Conservation (phyloP, 1,140 invertebrate genomes). For the Megalonaias nervosa region DNA sequence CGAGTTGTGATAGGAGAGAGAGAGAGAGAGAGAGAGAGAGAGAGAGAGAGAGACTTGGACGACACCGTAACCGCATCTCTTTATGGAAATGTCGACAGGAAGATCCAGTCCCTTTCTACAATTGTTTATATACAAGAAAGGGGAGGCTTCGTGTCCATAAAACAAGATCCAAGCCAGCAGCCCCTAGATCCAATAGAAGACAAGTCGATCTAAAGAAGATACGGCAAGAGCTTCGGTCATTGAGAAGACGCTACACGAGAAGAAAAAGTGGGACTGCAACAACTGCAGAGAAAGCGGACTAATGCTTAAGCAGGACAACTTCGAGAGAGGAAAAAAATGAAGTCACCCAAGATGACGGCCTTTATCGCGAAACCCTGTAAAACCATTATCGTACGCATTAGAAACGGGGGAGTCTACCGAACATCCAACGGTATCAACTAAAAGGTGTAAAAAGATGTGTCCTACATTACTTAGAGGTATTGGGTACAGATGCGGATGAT, state of each 20-base stretch:
- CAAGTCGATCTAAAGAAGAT: too few species aligned
- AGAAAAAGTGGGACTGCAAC: neutral
- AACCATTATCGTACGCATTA: neutral
- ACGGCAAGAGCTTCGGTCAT: too few species aligned
- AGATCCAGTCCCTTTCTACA: too few species aligned
- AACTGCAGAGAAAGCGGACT: constrained; percentile 2
- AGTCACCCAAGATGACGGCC: neutral
- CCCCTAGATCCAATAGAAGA: too few species aligned
- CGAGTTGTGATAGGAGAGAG: too few species aligned
- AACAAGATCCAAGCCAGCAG: too few species aligned
- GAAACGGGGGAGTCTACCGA: constrained; percentile 1
- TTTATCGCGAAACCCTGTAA: neutral
- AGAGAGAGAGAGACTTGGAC: too few species aligned
- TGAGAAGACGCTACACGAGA: neutral
- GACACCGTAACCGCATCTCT: too few species aligned
- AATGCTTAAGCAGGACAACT: neutral
- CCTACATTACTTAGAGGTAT: constrained; percentile 11
- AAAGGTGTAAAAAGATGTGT: constrained; percentile 29
- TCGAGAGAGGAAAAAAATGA: constrained; percentile 1
- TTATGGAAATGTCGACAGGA: too few species aligned
- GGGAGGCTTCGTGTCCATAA: too few species aligned
- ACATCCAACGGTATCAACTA: constrained; percentile 22
- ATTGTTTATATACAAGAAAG: too few species aligned
- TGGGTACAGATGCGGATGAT: constrained; percentile 8
- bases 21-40: too few species aligned